Base-by-base conservation (phyloP, 2,797 vertebrate genomes). In the Brachymystax lenok region DNA sequence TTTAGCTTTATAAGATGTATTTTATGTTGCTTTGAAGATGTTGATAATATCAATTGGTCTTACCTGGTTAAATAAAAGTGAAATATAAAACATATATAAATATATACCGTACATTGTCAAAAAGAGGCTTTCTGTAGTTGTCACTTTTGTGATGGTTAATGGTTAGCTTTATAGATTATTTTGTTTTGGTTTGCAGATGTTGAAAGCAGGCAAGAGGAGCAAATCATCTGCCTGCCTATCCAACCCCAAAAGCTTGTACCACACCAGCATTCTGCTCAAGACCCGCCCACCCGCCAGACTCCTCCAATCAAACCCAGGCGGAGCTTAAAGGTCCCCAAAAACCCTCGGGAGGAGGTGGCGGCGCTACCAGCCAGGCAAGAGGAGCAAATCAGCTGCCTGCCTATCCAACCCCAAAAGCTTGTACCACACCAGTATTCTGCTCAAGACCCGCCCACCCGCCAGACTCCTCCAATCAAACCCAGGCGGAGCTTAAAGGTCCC, bases 231-330 rank as follows among this genome's bases (percentile, higher is more conserved):
- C 66, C 40, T 76, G 61, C 61, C 72, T 30, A 10, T 72, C 19
- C 77, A 59, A 14, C 75, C 73, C 4, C 82, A 74, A 19, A 81
- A 24, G 69, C 80, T 78, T 28, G 28, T 52, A 35, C 74, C 79
- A 52, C 76, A 50, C 16, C 35, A 52, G 67, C 27, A 10, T 35
- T 27, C n/a, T 10, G 19, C 40, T 7, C 16, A 69, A 70, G 80
- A 81, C 69, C 33, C 30, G 17, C 46, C 69, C 5, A n/a, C 12
- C 14, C 12, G n/a, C 17, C 50, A 3, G 61, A 80, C 73, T 21
- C 82, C 86, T 63, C 84, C 86, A 3, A 30, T 87, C 27, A 88
- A 84, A 74, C 85, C 87, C 30, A 54, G 83, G 5, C 77, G 85
- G 19, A 84, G 82, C 76, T 46, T 88, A 28, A 85, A 82, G 74